Evolutionary conservation across 1,140 invertebrate genomes (phyloP), one percentile per base, ranked within the genome.

Genomic region (Drosophila biarmipes): DNA sequence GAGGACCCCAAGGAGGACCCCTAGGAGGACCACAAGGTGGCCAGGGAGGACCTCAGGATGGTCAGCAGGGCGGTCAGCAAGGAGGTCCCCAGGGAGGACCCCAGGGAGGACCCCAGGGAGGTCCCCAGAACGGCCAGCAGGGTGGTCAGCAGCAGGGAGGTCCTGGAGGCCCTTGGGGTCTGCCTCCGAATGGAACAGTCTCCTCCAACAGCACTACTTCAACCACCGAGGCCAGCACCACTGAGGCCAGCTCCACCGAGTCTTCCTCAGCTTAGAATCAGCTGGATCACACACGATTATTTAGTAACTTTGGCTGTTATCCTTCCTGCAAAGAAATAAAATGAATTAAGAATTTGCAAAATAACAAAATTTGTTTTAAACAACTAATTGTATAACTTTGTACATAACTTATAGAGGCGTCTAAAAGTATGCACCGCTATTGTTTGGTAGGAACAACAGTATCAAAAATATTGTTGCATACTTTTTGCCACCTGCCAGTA

Each of bases 81-180:
- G 11, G 7, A 24, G n/a, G n/a, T n/a, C n/a, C n/a, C n/a, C n/a
- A n/a, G n/a, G n/a, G n/a, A n/a, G 43, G 42, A 12, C n/a, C n/a
- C 14, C 52, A 56, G 12, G 35, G 43, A 37, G 69, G 67, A 15
- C 45, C 27, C 5, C 55, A 52, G 15, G 37, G 68, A 38, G 69
- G 64, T 21, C 17, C 37, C 3, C 31, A 35, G 19, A 29, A 53
- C 21, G 35, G n/a, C 14, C 38, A 45, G 53, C 21, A 21, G 11
- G 49, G 27, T 24, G 29, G 12, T 2, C 51, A 64, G 29, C 17
- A 12, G 40, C 19, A 12, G 6, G n/a, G 24, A 11, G 43, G 17
- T 1, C 34, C 14, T 4, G 31, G 8, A 5, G 57, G 29, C 3
- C 35, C 15, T 42, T 31, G 37, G 15, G 37, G 6, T 31, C n/a